Percentiles rank a stretch among this genome's conserved stretches.
phyloP scores from a whole-genome alignment of 2,113 vertebrate species.

The Drymodes brunneopygia region DNA sequence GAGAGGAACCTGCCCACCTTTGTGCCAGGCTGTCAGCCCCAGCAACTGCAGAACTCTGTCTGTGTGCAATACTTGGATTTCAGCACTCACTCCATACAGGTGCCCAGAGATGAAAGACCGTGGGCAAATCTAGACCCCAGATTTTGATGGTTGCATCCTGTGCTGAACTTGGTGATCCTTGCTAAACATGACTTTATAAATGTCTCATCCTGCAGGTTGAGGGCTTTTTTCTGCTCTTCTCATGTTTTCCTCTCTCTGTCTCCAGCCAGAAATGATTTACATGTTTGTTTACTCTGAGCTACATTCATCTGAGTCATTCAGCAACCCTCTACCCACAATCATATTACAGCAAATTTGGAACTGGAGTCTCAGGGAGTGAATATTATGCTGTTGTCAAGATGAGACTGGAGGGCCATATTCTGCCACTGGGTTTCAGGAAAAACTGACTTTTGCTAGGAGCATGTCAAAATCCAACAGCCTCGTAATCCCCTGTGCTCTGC shows the following conservation, averaged over 20 bases:
- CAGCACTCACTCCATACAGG: background rate
- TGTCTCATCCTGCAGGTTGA: background rate
- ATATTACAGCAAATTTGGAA: conserved; percentile 47
- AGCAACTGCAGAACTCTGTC: background rate
- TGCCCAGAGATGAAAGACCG: background rate
- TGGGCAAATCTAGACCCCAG: background rate
- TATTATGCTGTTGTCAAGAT: background rate
- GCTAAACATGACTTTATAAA: background rate
- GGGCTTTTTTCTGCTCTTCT: background rate
- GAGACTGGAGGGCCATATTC: background rate
- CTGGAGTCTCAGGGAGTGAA: background rate
- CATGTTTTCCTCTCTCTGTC: background rate
- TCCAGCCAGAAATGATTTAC: conserved; percentile 52
- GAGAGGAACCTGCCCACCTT: background rate
- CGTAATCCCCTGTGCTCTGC: background rate
- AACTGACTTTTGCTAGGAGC: background rate
- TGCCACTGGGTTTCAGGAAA: background rate
- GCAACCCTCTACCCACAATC: conserved; percentile 50
- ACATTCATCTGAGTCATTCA: conserved; percentile 67
- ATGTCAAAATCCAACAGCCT: background rate
- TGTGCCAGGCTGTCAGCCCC: background rate
- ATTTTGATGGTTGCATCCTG: background rate
- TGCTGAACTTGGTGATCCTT: background rate
- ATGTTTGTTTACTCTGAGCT: conserved; percentile 68
- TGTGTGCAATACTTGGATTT: background rate